A percentile compares a stretch with the other conserved stretches of the same genome.
Evolutionary conservation across 2,888 invertebrate species (phyloP).

Genomic region (Aphelenchoides bicaudatus): DNA sequence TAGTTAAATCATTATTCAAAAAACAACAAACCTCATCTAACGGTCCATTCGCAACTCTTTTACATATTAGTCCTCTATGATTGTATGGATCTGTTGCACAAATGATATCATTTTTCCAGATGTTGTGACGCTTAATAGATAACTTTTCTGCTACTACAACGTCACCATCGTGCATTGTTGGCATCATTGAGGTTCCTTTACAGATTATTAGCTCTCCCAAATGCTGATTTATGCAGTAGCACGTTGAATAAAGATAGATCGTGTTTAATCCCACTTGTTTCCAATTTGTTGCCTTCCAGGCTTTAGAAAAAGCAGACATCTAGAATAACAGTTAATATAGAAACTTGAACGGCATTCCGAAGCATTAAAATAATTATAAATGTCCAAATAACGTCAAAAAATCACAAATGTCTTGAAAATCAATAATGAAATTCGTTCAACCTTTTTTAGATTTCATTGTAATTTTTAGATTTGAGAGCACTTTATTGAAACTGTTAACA

Average conservation of each 20-base stretch:
- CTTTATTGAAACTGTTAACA: background rate
- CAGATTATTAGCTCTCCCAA: conserved; percentile 47
- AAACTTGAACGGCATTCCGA: too few relatives aligned
- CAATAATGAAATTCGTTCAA: too few relatives aligned
- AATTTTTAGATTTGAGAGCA: background rate
- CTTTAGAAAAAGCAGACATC: too few relatives aligned
- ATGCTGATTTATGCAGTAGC: conserved; percentile 35
- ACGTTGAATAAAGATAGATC: conserved; percentile 36
- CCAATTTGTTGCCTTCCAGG: too few relatives aligned
- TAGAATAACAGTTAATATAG: too few relatives aligned
- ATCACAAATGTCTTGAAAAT: too few relatives aligned
- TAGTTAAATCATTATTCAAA: background rate
- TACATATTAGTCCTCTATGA: conserved; percentile 27
- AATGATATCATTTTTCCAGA: conserved; percentile 49
- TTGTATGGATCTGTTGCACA: conserved; percentile 48
- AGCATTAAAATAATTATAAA: too few relatives aligned
- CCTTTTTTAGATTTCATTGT: conserved; percentile 1
- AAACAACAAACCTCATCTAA: conserved; percentile 31
- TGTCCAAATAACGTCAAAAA: too few relatives aligned
- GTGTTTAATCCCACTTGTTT: background rate
- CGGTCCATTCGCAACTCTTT: conserved; percentile 31
- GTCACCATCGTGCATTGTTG: conserved; percentile 53
- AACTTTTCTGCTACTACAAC: conserved; percentile 49
- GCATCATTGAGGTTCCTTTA: conserved; percentile 50
- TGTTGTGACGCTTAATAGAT: conserved; percentile 30